Evolutionary conservation across 2,797 vertebrate species (phyloP), one percentile per base, ranked within the genome.

Genomic region (Natrix natrix): DNA sequence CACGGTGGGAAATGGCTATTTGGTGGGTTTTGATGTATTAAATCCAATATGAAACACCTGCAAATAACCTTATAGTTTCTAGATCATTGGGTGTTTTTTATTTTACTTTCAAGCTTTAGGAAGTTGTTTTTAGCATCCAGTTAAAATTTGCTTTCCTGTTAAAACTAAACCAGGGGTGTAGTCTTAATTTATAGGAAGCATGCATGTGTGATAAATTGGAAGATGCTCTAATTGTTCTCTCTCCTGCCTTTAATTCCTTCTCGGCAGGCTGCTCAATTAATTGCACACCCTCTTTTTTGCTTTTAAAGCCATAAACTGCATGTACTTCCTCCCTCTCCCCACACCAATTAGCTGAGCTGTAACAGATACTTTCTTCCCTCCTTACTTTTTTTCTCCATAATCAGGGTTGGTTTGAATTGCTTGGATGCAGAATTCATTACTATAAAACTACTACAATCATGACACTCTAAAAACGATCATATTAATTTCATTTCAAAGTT

Each of bases 231-330:
- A 93, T 88, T 88, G 86, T 83, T 69, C 78, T 78, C 86, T 90
- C 88, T 91, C 60, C 86, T 60, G 56, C 56, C 78, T 91, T 66
- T 48, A 55, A 11, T 55, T 57, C 90, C 48, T 88, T 91, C 57
- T 91, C 32, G 6, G 92, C 52, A 86, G 54, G 90, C 61, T 61
- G 59, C 48, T 86, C 61, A 91, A 91, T 91, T 89, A 93, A 93
- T 89, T 93, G 90, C 66, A 61, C 90, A 93, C 92, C 90, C 88
- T 32, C n/a, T 83, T 91, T 91, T 91, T 43, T 59, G 87, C 43
- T 93, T 93, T 91, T 63, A 83, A 93, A 91, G 57, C 69, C 88
- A 91, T 89, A 88, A 83, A 91, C 87, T 28, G 7, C 28, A 55
- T 3, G 28, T 28, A 11, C 78, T 48, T 83, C 10, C 78, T 83